phyloP scores from a whole-genome alignment of 1,140 invertebrate species.

The Papilio polytes region DNA sequence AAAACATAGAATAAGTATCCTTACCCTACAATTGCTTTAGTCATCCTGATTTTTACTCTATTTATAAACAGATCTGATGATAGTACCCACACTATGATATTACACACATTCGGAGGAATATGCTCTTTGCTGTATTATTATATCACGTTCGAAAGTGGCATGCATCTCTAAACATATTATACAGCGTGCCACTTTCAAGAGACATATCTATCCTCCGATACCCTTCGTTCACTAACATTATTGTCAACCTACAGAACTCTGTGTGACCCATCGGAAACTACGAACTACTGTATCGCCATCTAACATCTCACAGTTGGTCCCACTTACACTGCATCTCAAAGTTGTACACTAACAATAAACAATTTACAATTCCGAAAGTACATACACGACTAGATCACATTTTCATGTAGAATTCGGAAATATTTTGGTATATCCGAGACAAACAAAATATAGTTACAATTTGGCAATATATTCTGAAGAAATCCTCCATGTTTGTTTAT shows the following conservation, averaged over 20 bases:
- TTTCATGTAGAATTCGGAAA: slow-evolving; percentile 84
- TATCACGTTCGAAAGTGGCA: slow-evolving; percentile 70
- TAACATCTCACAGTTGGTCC: slow-evolving; percentile 78
- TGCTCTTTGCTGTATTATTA: slow-evolving; percentile 73
- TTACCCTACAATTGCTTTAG: slow-evolving; percentile 49
- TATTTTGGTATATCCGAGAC: slow-evolving; percentile 79
- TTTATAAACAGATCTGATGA: slow-evolving; percentile 73
- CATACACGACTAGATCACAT: slow-evolving; percentile 83
- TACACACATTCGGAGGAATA: slow-evolving; percentile 61
- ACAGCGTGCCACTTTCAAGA: slow-evolving; percentile 75
- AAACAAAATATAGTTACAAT: slow-evolving; percentile 69
- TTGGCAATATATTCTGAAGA: slow-evolving; percentile 69
- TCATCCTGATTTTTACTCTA: slow-evolving; percentile 48
- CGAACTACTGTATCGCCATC: slow-evolving; percentile 56
- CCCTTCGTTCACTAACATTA: slow-evolving; percentile 62
- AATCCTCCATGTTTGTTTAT: slow-evolving; percentile 36
- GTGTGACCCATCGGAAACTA: slow-evolving; percentile 58
- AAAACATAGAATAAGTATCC: slow-evolving; percentile 60
- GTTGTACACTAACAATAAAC: slow-evolving; percentile 79
- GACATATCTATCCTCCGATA: slow-evolving; percentile 60
- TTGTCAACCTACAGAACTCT: slow-evolving; percentile 51
- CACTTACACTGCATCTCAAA: slow-evolving; percentile 74
- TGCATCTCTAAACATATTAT: slow-evolving; percentile 82
- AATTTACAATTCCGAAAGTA: slow-evolving; percentile 83
- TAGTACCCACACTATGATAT: slow-evolving; percentile 58